Evolutionary conservation across 1,140 invertebrate genomes (phyloP), one percentile per base, ranked within the genome.

Genomic region (Bombus picipes): DNA sequence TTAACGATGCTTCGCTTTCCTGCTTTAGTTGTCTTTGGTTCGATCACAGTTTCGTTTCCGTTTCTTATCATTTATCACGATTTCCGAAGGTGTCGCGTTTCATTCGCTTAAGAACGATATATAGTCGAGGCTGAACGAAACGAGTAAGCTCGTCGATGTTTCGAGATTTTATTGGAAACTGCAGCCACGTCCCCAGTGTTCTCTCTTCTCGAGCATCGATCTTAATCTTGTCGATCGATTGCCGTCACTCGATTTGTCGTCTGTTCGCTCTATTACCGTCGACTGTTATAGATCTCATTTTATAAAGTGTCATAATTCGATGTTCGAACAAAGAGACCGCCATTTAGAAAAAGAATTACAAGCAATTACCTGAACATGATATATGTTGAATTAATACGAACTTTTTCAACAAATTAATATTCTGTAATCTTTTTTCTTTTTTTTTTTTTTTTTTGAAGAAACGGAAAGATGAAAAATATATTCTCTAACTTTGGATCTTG

Each of bases 41-140:
- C 18, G 10, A n/a, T 57, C 53, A 12, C 28, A 41, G 28, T 22
- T 70, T 25, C 34, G 8, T 53, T 43, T 37, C 39, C 28, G 70
- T 83, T 41, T 47, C 72, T 43, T 70, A 72, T 85, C 83, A 73
- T 85, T 85, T 80, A 85, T 85, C 83, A 85, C 83, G 53, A 85
- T 85, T 85, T 73, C 32, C 65, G 25, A 47, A 57, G 66, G 53
- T 80, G 68, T 79, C 66, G 22, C 53, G 34, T 59, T 41, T 71
- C 47, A 41, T 84, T 70, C 74, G 74, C 37, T 32, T 78, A 78
- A 59, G 82, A 84, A 71, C 82, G 82, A 84, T 78, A 59, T 84
- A 79, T 79, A 71, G 82, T 62, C 39, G 39, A 32, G 28, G 37
- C 18, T n/a, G 18, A 37, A 57, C n/a, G 43, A 39, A 34, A 9